Base-by-base conservation (phyloP, 2,888 invertebrate genomes). In the Drosophila multiciliata region DNA sequence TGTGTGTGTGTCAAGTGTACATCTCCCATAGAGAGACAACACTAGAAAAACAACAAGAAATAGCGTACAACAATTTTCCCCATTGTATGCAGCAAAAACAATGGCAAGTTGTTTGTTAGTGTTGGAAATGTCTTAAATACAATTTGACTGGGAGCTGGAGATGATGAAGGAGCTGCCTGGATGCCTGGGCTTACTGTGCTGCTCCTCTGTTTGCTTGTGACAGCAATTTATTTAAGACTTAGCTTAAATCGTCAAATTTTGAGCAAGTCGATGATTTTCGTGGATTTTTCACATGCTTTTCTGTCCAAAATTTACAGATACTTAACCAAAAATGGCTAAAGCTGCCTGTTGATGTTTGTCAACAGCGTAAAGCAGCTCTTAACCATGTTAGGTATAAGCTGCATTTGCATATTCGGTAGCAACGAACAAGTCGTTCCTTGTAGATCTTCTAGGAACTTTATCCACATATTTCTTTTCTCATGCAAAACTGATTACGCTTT, bases 171-270 rank as follows among this genome's bases (percentile, higher is more conserved):
- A 29, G 29, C 29, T 6, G 29, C 29, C 29, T 6, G 29, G 20
- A 1, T 23, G 20, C 15, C 20, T 15, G 4, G 1, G 1, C 15
- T 23, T 15, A 8, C 8, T 23, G 15, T 4, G 2, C 29, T 29
- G 5, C 7, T 15, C 8, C 1, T 23, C 60, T 79, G 23, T 59
- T 55, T 65, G 66, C 63, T 80, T 79, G 79, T 79, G 77, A 75
- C 80, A 80, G 77, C 76, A 77, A 69, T 66, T 66, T 80, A 80
- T 70, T 79, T 75, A 66, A 80, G 77, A 77, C 75, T 75, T 59
- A 20, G 29, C 5, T 32, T 66, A 57, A 32, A 32, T 36, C 50
- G 23, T 45, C 45, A 45, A 45, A 45, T 8, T 29, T 36, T 42
- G 35, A 61, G 33, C 26, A 35, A 59, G 40, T 66, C 61, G 78